Evolutionary conservation across 2,113 vertebrate species (phyloP), one percentile per base, ranked within the genome.

Genomic region (Ophiodon elongatus): DNA sequence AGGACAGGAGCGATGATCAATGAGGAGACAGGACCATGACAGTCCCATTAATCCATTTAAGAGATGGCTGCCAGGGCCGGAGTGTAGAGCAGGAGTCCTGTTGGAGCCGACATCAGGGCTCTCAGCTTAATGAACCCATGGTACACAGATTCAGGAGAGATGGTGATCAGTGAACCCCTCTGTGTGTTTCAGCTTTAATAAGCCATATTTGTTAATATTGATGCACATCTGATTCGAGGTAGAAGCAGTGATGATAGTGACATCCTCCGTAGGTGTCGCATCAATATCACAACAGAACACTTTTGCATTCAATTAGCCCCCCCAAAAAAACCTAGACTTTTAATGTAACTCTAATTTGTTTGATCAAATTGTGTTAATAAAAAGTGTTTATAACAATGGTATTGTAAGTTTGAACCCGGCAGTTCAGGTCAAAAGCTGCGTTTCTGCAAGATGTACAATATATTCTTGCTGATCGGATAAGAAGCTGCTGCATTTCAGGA

Each of bases 51-150:
- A 91, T 91, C 78, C 41, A 72, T 69, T 80, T 77, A 87, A 89
- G 69, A 65, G 84, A 76, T 39, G n/a, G 25, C 77, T 79, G 59
- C 57, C 57, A 37, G 77, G 71, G 60, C 37, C 3, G 45, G 54
- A 83, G 79, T 7, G 47, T 27, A 41, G 81, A 52, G 54, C 54
- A 4, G 23, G 69, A 62, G 54, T 37, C 56, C 50, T 69, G 56
- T 45, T 45, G 21, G 78, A 75, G 79, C 14, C 14, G 4, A 56
- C 65, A 50, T 74, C 63, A 52, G 70, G 43, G 79, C 92, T 92
- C 85, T 91, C 5, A 87, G 89, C 85, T 21, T 91, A 89, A 92
- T 91, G 83, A 92, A 85, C 33, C 73, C 29, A 33, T 2, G 35
- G 19, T 2, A 17, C 33, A 35, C 52, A 37, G 37, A 68, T 39